Evolutionary conservation across 1,140 invertebrate species (phyloP), one percentile per base, ranked within the genome.

Genomic region (Phthorimaea operculella): DNA sequence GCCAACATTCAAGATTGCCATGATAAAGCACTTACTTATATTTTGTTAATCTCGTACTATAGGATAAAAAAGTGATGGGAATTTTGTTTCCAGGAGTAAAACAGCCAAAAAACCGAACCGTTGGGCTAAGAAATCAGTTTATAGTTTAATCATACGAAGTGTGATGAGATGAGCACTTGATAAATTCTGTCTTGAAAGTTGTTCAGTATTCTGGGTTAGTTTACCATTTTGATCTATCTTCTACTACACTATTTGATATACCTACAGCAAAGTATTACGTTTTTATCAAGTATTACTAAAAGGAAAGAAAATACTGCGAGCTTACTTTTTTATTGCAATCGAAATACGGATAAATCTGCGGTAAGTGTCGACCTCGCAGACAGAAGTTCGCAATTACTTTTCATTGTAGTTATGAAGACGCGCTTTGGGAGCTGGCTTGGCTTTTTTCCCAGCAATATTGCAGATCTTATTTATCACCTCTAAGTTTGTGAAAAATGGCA

Each of bases 1-100:
- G 58, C 44, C 57, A 66, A 63, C 54, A 62, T 62, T 50, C 36
- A 60, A 55, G 62, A 58, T 57, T 55, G 47, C 36, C 34, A 53
- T 54, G 52, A 59, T 54, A 56, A 47, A 47, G 44, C 44, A 47
- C 44, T 47, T 17, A 15, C 10, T 12, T 39, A 10, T n/a, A 34
- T 34, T 34, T 11, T 7, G 33, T n/a, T n/a, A n/a, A n/a, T n/a
- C n/a, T n/a, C n/a, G n/a, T n/a, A n/a, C n/a, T n/a, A n/a, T n/a
- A n/a, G n/a, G n/a, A n/a, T n/a, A n/a, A n/a, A n/a, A n/a, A n/a
- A n/a, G n/a, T n/a, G n/a, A n/a, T n/a, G n/a, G n/a, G n/a, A n/a
- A n/a, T n/a, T n/a, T n/a, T n/a, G n/a, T n/a, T n/a, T n/a, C n/a
- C n/a, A n/a, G n/a, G n/a, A n/a, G n/a, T n/a, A n/a, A n/a, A n/a